A percentile compares a stretch with the other conserved stretches of the same genome.
These are phyloP conservation scores for Bombus balteatus DNA, from an alignment of 1,140 invertebrate genomes.

Conservation along the genomic window DNA sequence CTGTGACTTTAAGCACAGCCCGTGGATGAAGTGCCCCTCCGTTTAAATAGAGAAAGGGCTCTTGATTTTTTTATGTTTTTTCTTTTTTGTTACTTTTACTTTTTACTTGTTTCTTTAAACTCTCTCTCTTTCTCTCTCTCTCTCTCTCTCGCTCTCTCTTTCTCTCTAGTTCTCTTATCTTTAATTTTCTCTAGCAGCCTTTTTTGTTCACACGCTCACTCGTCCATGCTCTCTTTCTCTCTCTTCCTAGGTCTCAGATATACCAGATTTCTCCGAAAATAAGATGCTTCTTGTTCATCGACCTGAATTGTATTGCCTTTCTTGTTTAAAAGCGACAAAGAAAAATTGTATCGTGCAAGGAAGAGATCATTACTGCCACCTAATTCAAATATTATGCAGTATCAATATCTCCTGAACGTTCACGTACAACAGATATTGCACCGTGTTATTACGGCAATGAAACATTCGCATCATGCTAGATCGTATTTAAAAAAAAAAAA, in stretches of 20 bases:
- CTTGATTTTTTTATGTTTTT: constrained; percentile 45
- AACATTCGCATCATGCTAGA: constrained; percentile 15
- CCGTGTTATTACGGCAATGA: constrained; percentile 23
- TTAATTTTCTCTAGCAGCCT: constrained; percentile 45
- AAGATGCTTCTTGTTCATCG: constrained; percentile 31
- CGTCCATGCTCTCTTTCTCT: constrained; percentile 37
- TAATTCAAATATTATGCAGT: constrained; percentile 11
- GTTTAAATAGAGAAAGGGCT: constrained; percentile 34
- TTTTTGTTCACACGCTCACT: constrained; percentile 34
- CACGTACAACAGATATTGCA: constrained; percentile 45
- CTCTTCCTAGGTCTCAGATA: constrained; percentile 31
- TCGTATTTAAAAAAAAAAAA: background rate
- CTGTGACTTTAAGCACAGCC: constrained; percentile 78
- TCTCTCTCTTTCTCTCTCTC: constrained; percentile 16
- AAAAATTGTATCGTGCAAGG: constrained; percentile 21
- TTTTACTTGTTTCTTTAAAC: constrained; percentile 16
- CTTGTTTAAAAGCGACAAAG: constrained; percentile 40
- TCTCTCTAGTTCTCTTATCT: background rate
- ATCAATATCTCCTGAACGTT: constrained; percentile 19
- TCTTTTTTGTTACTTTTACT: constrained; percentile 21
- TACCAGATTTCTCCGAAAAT: constrained; percentile 37
- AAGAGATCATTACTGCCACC: constrained; percentile 45
- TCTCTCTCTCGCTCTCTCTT: background rate
- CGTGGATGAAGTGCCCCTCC: constrained; percentile 72
- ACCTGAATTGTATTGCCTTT: constrained; percentile 43